Percentiles rank a stretch among this genome's conserved stretches.
Conservation (phyloP, 2,113 vertebrate genomes). For the Pao palembangensis region DNA sequence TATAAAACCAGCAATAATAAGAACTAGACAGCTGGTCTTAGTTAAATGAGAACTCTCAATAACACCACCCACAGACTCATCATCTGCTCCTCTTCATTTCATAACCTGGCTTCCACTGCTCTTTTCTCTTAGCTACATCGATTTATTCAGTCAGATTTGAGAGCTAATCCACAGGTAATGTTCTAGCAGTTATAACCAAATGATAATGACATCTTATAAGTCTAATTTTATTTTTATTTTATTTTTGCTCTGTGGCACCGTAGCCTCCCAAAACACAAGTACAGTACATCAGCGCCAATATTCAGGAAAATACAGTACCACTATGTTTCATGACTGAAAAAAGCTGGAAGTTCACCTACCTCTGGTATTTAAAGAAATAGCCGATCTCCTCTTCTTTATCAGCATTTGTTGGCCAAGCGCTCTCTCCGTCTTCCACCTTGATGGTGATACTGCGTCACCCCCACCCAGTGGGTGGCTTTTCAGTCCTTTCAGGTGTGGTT, state of each 20-base stretch:
- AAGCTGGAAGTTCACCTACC: conserved; percentile 36
- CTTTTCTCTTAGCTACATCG: conserved; percentile 1
- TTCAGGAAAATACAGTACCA: too few relatives aligned
- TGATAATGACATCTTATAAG: too few relatives aligned
- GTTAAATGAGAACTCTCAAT: conserved; percentile 43
- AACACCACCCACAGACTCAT: conserved; percentile 59
- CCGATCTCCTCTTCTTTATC: neutral
- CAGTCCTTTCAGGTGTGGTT: conserved; percentile 1
- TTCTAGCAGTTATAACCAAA: neutral
- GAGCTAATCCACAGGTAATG: neutral
- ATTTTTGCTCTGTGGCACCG: neutral
- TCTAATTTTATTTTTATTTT: too few relatives aligned
- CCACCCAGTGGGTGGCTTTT: conserved; percentile 23
- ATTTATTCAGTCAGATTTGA: neutral
- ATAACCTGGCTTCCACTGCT: conserved; percentile 8
- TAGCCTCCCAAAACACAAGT: neutral
- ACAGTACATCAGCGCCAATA: neutral
- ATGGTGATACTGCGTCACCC: conserved; percentile 9
- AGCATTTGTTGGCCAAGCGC: neutral
- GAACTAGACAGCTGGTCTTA: conserved; percentile 49
- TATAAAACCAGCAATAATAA: conserved; percentile 12
- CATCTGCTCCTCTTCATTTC: conserved; percentile 51
- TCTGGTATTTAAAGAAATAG: conserved; percentile 3
- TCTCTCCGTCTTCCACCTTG: neutral
- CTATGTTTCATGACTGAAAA: neutral